Percentiles rank a stretch among this genome's conserved stretches.
phyloP scores from a whole-genome alignment of 1,140 invertebrate species.

The Propsilocerus akamusi region DNA sequence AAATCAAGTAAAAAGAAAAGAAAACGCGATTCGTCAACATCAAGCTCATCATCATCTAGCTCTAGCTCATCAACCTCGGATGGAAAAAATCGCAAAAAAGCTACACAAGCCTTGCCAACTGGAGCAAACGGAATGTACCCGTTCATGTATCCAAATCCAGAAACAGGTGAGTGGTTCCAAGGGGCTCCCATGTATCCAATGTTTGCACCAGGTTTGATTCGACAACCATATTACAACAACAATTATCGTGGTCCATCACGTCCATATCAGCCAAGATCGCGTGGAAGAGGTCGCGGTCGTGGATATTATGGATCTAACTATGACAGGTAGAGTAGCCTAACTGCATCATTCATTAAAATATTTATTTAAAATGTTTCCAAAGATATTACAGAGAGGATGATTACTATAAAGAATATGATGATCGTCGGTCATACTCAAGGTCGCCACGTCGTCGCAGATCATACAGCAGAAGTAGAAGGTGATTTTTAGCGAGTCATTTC shows the following conservation, averaged over 20 bases:
- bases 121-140: slow-evolving; percentile 11
- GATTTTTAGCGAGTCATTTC: slow-evolving; percentile 9
- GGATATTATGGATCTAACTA: background rate
- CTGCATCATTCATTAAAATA: too few species aligned
- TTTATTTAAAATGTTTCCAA: background rate
- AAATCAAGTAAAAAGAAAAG: slow-evolving; percentile 1
- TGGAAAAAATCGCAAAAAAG: slow-evolving; percentile 18
- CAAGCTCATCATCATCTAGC: slow-evolving; percentile 21
- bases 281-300: slow-evolving; percentile 10
- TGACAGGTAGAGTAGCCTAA: background rate
- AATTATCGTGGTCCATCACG: slow-evolving; percentile 10
- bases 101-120: slow-evolving; percentile 18
- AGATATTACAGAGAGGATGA: background rate
- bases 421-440: slow-evolving; percentile 8
- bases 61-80: slow-evolving; percentile 25
- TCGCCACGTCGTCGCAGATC: slow-evolving; percentile 18
- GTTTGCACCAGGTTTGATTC: background rate
- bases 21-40: slow-evolving; percentile 6
- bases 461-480: slow-evolving; percentile 12
- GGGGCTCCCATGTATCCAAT: background rate
- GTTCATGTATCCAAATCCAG: slow-evolving; percentile 12
- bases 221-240: background rate
- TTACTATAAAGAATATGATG: background rate
- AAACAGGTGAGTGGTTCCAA: slow-evolving; percentile 11
- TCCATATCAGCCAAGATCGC: slow-evolving; percentile 9